Base-by-base conservation (phyloP, 1,140 invertebrate genomes). In the Thalassaphorura encarpata region DNA sequence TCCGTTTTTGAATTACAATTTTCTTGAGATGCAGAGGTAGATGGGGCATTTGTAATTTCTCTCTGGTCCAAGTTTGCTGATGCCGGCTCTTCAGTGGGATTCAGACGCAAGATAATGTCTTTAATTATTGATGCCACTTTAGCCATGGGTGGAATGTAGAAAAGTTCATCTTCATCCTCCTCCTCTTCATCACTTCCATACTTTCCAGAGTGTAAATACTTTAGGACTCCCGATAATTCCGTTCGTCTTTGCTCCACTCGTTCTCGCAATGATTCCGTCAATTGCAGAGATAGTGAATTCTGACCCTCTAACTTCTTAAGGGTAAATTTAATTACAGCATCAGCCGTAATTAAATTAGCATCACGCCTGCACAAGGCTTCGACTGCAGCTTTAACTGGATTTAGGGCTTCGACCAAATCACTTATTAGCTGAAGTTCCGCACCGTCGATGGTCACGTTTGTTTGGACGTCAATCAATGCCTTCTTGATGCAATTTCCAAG, bases 121-220 rank as follows among this genome's bases (percentile, higher is more conserved):
- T n/a, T n/a, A n/a, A n/a, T n/a, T n/a, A n/a, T n/a, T n/a, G n/a
- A n/a, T n/a, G n/a, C n/a, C n/a, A n/a, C n/a, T n/a, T n/a, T n/a
- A n/a, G n/a, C n/a, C n/a, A n/a, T n/a, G n/a, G n/a, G n/a, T n/a
- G n/a, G n/a, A n/a, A n/a, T n/a, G n/a, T n/a, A n/a, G n/a, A n/a
- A n/a, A n/a, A n/a, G n/a, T n/a, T n/a, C n/a, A n/a, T n/a, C n/a
- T n/a, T n/a, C n/a, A n/a, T n/a, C 19, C 19, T 45, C 42, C 15
- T 50, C 48, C 1, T 50, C 28, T 8, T 33, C 26, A 3, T 47
- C 26, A 1, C 11, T 6, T 1, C 1, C 16, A 6, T 13, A 47
- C 11, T 47, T 47, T 47, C 26, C 47, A 19, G 49, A 28, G 21
- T 53, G 51, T 3, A 42, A 41, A 53, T 43, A 53, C 18, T 53